Conservation (phyloP, 2,888 invertebrate species). For the Hydroisotoma schaefferi region DNA sequence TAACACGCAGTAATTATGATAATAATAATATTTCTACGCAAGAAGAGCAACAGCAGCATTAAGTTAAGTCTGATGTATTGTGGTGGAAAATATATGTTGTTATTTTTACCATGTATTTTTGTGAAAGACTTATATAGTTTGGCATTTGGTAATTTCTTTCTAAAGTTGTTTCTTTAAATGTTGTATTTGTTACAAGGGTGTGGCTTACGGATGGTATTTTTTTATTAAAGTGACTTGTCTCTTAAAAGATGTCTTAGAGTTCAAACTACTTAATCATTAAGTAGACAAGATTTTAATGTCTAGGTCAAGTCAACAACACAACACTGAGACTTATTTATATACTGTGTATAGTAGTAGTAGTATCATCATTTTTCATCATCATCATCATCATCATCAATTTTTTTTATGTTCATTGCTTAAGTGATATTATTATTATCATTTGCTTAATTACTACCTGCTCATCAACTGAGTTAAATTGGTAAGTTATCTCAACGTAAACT, state of each 20-base stretch:
- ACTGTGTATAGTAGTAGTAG: too few relatives aligned
- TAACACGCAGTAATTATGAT: constrained; percentile 10
- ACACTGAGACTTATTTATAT: constrained; percentile 13
- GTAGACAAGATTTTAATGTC: constrained; percentile 14
- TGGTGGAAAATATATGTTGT: neutral
- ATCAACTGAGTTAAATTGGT: constrained; percentile 7
- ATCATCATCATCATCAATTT: constrained; percentile 29
- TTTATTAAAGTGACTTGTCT: constrained; percentile 11
- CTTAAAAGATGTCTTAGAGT: neutral
- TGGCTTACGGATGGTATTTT: neutral
- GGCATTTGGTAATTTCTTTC: too few relatives aligned
- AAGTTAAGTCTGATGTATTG: constrained; percentile 9
- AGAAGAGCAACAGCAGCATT: constrained; percentile 15
- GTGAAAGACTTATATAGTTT: neutral
- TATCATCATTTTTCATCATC: constrained; percentile 27
- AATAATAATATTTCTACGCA: constrained; percentile 20
- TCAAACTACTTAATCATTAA: neutral
- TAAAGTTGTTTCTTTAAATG: neutral
- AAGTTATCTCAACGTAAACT: constrained; percentile 14
- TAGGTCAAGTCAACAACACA: constrained; percentile 11
- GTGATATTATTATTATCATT: constrained; percentile 20
- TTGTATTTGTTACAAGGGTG: neutral
- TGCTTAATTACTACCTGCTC: constrained; percentile 22
- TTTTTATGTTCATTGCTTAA: constrained; percentile 19
- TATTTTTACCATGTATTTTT: neutral